Percentiles rank a stretch among this genome's conserved stretches.
Evolutionary conservation across 2,888 invertebrate genomes (phyloP).

Genomic region (Drosophila setosimentum): DNA sequence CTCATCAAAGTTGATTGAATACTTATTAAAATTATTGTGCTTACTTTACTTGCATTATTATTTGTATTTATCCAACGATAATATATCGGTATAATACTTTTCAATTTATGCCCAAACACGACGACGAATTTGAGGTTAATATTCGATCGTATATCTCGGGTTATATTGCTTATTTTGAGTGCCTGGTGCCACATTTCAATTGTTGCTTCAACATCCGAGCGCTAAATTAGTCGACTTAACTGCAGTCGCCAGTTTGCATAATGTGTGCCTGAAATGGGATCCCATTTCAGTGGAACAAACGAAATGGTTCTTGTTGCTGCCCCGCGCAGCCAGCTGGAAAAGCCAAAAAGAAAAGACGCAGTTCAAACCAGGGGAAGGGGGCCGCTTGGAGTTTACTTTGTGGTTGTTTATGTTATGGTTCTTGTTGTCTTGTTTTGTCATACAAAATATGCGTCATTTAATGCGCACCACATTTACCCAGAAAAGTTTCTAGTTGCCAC

Average conservation of each 20-base stretch:
- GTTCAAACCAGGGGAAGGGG: neutral
- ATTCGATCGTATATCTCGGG: neutral
- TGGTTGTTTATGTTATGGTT: constrained; percentile 2
- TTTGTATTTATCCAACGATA: neutral
- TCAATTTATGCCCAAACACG: neutral
- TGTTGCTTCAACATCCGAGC: constrained; percentile 14
- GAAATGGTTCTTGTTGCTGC: constrained; percentile 3
- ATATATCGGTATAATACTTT: neutral
- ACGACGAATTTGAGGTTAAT: neutral
- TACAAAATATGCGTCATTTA: constrained; percentile 28
- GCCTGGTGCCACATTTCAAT: constrained; percentile 3
- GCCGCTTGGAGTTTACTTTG: neutral
- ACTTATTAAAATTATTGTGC: neutral
- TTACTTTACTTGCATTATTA: neutral
- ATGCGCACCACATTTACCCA: constrained; percentile 22
- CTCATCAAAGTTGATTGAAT: neutral
- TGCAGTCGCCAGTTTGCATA: constrained; percentile 21
- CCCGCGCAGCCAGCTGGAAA: neutral
- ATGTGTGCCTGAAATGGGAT: constrained; percentile 16
- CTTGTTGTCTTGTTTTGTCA: neutral
- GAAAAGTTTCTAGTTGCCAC: constrained; percentile 24
- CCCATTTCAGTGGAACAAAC: constrained; percentile 12
- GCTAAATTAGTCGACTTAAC: constrained; percentile 17
- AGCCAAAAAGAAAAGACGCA: constrained; percentile 22
- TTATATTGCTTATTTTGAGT: neutral